Percentiles rank a stretch among this genome's conserved stretches.
Evolutionary conservation across 35 echinoderm and acorn worm genomes (phyloP).

Genomic region (Holothuria glaberrima): DNA sequence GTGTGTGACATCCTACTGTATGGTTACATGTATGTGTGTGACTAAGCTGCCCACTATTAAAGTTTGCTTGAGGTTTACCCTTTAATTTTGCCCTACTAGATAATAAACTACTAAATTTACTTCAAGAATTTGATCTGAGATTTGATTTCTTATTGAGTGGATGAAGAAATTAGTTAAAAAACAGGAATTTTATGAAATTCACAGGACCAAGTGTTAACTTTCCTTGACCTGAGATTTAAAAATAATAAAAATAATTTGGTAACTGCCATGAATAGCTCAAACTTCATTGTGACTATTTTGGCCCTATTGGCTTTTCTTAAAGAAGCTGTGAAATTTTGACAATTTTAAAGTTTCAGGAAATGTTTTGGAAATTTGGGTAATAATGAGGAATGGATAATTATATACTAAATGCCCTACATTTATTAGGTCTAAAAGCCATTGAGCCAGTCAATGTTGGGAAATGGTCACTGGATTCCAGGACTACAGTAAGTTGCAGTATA

Average conservation of each 20-base stretch:
- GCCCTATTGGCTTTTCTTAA: no score
- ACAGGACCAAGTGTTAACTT: no score
- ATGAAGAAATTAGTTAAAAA: no score
- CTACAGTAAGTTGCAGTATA: no score
- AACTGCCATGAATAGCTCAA: no score
- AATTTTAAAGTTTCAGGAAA: not conserved
- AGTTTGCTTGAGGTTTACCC: not conserved
- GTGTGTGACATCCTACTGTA: not conserved
- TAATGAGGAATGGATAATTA: not conserved
- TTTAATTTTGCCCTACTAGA: not conserved
- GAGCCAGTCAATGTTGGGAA: no score
- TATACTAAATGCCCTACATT: not conserved
- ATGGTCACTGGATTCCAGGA: not conserved
- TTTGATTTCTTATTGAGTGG: no score
- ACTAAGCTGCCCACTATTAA: not conserved
- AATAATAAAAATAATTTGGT: no score
- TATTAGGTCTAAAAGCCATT: not conserved
- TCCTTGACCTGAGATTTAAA: no score
- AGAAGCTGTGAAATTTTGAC: not conserved
- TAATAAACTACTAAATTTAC: not conserved
- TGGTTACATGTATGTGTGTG: slow-evolving; percentile 1
- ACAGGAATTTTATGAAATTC: not conserved
- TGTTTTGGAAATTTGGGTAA: not conserved
- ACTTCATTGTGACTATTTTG: no score
- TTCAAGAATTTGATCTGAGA: not conserved